Base-by-base conservation (phyloP, 2,797 vertebrate genomes). In the Fringilla coelebs region DNA sequence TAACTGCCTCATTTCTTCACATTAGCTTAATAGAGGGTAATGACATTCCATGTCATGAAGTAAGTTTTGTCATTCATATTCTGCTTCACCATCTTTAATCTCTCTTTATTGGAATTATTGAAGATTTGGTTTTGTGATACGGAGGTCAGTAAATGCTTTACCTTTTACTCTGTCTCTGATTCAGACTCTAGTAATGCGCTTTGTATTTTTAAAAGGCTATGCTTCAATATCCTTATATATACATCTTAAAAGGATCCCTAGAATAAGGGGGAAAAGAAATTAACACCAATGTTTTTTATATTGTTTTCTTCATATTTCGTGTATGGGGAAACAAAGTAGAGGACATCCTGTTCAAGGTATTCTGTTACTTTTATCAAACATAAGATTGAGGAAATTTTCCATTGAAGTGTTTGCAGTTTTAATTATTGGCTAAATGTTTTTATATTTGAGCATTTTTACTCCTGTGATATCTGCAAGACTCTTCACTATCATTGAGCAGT, bases 1-100 rank as follows among this genome's bases (percentile, higher is more conserved):
- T 86, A 94, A 86, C 70, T 89, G 93, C 82, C 79, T 97, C 78
- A 91, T 98, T 98, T 97, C 90, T 95, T 93, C 90, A 62, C 86
- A 83, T 97, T 97, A 96, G 63, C 36, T 91, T 96, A 97, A 93
- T 96, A 86, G 91, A 94, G 62, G 94, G 83, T 87, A 96, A 90
- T 96, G 90, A 45, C 31, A 66, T 80, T 80, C 75, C 41, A 31
- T 92, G 84, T 82, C 65, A 74, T 85, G 68, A 81, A 85, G 72
- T 92, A 67, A 90, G 52, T 92, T 88, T 88, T 96, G 86, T 80
- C n/a, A 43, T 86, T 51, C 52, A 26, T 88, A 76, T 54, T 90
- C 49, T 58, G 12, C 71, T 74, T 85, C 25, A 43, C 40, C 28
- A 21, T 85, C 88, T 93, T 89, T 61, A 32, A 46, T 83, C 28